These are phyloP conservation scores for Perccottus glenii DNA, from an alignment of 2,113 vertebrate genomes.

Conservation along the genomic window DNA sequence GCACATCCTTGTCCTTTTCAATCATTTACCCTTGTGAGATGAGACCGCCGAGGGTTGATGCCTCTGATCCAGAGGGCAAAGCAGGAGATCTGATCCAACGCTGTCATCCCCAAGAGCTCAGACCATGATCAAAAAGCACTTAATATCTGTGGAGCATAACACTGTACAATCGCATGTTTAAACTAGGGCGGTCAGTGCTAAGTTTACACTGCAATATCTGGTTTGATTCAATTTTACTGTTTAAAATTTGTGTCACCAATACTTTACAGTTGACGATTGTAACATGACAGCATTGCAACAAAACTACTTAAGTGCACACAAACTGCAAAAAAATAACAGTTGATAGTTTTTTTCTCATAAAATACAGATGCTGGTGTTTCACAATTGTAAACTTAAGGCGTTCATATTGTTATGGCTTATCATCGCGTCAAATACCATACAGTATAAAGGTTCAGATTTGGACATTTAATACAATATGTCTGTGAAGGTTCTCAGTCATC, in stretches of 20 bases:
- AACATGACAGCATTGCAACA: neutral
- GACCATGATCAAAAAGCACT: slow-evolving; percentile 47
- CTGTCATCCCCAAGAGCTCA: slow-evolving; percentile 35
- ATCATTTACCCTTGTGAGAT: slow-evolving; percentile 55
- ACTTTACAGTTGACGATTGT: neutral
- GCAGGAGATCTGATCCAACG: slow-evolving; percentile 45
- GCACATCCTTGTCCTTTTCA: slow-evolving; percentile 64
- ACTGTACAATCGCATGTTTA: slow-evolving; percentile 51
- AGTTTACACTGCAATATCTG: slow-evolving; percentile 8
- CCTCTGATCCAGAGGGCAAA: slow-evolving; percentile 55
- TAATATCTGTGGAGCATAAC: slow-evolving; percentile 34
- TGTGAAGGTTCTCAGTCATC: no score
- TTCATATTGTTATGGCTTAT: neutral
- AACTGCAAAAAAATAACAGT: slow-evolving; percentile 17
- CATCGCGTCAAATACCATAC: neutral
- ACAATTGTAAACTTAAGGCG: neutral
- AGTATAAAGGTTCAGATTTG: neutral
- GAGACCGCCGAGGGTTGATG: slow-evolving; percentile 40
- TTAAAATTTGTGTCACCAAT: neutral
- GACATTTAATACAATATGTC: neutral
- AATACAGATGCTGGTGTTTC: no score
- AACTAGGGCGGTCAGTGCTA: slow-evolving; percentile 37
- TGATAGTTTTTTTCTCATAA: slow-evolving; percentile 2
- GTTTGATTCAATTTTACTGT: neutral
- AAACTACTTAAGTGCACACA: slow-evolving; percentile 17